phyloP scores from a whole-genome alignment of 2,797 vertebrate species.

The Kryptopterus vitreolus region DNA sequence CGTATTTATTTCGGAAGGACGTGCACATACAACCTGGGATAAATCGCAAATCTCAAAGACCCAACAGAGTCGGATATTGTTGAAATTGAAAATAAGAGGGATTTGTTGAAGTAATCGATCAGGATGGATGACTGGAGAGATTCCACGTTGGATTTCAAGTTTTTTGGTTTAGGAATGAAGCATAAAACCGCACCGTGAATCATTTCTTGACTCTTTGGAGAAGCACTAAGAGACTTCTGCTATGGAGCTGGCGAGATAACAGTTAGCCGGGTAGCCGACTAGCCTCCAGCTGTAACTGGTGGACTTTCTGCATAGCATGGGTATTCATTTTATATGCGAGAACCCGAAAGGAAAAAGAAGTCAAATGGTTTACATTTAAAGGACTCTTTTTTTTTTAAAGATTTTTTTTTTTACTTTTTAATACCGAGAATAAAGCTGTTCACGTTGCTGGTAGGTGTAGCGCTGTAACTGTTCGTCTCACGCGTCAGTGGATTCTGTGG shows the following conservation, averaged over 20 bases:
- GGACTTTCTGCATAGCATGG: neutral
- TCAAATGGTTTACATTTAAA: neutral
- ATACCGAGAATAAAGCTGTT: too few relatives aligned
- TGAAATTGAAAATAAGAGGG: neutral
- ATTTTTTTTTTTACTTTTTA: neutral
- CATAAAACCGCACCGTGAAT: neutral
- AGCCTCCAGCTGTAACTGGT: neutral
- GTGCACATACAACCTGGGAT: neutral
- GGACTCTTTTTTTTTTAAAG: neutral
- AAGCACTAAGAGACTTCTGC: neutral
- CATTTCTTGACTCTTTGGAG: neutral
- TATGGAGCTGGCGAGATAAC: slow-evolving; percentile 15
- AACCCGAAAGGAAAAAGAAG: neutral
- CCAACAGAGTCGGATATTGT: neutral
- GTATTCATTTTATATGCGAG: neutral
- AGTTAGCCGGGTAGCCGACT: slow-evolving; percentile 23
- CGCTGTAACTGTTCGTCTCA: neutral
- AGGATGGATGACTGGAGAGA: neutral
- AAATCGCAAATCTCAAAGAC: neutral
- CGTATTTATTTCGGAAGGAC: neutral
- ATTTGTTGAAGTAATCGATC: neutral
- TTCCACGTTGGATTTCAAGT: neutral
- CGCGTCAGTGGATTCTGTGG: neutral
- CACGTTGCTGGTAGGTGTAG: neutral
- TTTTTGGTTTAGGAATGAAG: neutral